These are phyloP conservation scores for Crenichthys baileyi DNA, from an alignment of 2,797 vertebrate genomes.

Conservation along the genomic window DNA sequence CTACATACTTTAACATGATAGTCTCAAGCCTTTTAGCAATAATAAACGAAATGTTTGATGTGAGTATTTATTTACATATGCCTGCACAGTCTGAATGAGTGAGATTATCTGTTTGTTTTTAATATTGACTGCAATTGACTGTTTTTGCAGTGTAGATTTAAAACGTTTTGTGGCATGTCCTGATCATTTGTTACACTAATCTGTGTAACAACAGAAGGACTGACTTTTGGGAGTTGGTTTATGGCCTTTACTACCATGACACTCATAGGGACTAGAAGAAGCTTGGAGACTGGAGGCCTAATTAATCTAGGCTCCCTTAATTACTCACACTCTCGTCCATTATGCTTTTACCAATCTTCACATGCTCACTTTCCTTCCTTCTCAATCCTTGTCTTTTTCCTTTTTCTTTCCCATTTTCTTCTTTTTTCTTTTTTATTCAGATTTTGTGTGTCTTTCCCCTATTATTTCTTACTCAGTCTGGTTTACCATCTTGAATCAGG, in stretches of 20 bases:
- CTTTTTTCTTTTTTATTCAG: constrained; percentile 7
- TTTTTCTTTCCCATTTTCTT: constrained; percentile 8
- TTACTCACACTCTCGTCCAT: constrained; percentile 75
- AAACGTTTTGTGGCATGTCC: constrained; percentile 23
- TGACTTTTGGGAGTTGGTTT: constrained; percentile 56
- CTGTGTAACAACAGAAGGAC: constrained; percentile 60
- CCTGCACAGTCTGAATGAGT: background rate
- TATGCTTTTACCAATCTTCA: constrained; percentile 60
- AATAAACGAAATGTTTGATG: constrained; percentile 13
- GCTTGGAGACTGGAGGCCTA: constrained; percentile 74
- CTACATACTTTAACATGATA: background rate
- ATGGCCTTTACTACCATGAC: constrained; percentile 63
- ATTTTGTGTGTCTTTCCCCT: constrained; percentile 24
- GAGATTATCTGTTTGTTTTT: constrained; percentile 5
- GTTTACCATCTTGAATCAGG: constrained; percentile 53
- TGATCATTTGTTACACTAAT: constrained; percentile 35
- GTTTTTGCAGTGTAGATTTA: constrained; percentile 26
- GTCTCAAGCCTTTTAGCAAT: background rate
- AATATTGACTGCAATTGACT: constrained; percentile 37
- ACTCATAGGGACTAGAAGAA: constrained; percentile 71
- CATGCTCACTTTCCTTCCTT: constrained; percentile 33
- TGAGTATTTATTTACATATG: constrained; percentile 3
- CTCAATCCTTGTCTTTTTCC: constrained; percentile 27
- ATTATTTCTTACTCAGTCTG: constrained; percentile 35
- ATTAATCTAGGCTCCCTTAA: constrained; percentile 79